Percentiles rank a stretch among this genome's conserved stretches.
phyloP scores from a whole-genome alignment of 2,888 invertebrate genomes.

The Odontocerum albicorne region DNA sequence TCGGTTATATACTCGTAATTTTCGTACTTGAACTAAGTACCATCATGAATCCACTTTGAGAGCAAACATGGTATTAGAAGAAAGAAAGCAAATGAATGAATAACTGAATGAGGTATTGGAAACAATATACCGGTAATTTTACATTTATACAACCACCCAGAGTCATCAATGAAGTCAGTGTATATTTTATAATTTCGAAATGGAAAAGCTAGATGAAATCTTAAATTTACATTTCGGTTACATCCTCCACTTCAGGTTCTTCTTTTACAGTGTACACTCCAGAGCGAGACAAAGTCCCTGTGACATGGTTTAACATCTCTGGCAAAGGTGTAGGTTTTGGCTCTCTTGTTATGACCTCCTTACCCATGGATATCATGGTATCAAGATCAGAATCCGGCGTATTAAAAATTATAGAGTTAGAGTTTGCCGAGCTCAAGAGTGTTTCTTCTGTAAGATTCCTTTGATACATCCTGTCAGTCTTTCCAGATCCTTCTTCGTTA shows the following conservation, averaged over 20 bases:
- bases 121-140: too few species aligned
- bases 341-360: constrained; percentile 43
- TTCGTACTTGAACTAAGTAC: too few species aligned
- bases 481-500: constrained; percentile 27
- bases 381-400: constrained; percentile 33
- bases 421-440: constrained; percentile 45
- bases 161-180: too few species aligned
- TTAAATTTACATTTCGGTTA: constrained; percentile 48
- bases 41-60: too few species aligned
- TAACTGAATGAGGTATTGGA: too few species aligned
- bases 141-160: too few species aligned
- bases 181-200: too few species aligned
- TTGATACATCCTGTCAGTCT: constrained; percentile 36
- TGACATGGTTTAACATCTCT: constrained; percentile 53
- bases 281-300: constrained; percentile 44
- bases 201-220: too few species aligned
- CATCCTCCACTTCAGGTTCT: constrained; percentile 51
- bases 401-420: constrained; percentile 29
- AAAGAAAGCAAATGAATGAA: too few species aligned
- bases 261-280: constrained; percentile 45
- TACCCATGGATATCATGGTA: constrained; percentile 21
- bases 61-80: too few species aligned
- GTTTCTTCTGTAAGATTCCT: constrained; percentile 52
- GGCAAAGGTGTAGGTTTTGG: constrained; percentile 44
- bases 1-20: too few species aligned